Evolutionary conservation across 2,888 invertebrate genomes (phyloP), one percentile per base, ranked within the genome.

Genomic region (Myathropa florea): DNA sequence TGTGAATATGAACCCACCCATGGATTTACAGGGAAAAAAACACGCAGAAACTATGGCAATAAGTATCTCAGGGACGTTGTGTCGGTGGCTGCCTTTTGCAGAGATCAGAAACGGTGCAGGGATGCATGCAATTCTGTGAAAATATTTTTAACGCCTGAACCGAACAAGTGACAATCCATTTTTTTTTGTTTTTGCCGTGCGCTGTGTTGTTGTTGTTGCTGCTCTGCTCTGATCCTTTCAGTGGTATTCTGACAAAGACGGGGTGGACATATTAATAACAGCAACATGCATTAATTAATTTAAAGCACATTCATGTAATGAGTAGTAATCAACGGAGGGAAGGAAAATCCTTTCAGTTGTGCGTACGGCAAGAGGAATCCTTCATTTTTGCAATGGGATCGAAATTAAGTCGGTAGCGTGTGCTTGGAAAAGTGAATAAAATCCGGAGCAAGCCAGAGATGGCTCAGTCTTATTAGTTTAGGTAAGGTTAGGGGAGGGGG

Each of bases 101-200:
- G 33, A 33, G 33, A 33, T 33, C 33, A 53, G 53, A 1, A 18
- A n/a, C 53, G 23, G 30, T 18, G 30, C 33, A 46, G 18, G 46
- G 46, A 46, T 18, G 46, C 46, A 46, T 71, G 64, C 30, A 59
- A 46, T 59, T 30, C 39, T 79, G 57, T 18, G 39, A 71, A 71
- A 24, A 10, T 21, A 65, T 72, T 72, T 72, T 59, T 72, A 30
- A 53, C 39, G 28, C 55, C 28, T 26, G 30, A 63, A 53, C 46
- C 46, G 18, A 63, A 57, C 60, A 59, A 60, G 36, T 14, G 59
- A 39, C 60, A 60, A 71, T 59, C 68, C 55, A 4, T n/a, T 39
- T 39, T 39, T 39, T 39, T n/a, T 2, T 6, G n/a, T 39, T n/a
- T n/a, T 2, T 39, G 14, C n/a, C 4, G n/a, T n/a, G 0, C n/a